Conservation (phyloP, 2,113 vertebrate genomes). For the Damaliscus lunatus region DNA sequence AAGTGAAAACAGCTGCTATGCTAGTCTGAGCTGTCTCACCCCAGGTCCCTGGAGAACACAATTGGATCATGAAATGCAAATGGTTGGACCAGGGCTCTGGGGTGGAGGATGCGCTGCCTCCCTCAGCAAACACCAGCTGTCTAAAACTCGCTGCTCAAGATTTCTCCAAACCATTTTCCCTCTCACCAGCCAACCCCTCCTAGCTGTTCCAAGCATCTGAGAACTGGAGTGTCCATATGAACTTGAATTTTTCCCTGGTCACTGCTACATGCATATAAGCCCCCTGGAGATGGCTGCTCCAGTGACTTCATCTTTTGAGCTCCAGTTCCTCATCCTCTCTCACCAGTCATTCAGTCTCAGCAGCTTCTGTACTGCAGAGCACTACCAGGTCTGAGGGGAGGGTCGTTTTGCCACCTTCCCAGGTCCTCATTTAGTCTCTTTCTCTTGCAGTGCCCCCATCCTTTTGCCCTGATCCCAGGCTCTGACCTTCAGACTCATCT, state of each 20-base stretch:
- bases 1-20: constrained; percentile 57
- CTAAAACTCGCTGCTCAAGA: neutral
- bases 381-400: neutral
- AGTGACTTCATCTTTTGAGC: neutral
- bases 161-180: neutral
- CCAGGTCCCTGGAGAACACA: neutral
- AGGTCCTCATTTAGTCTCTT: neutral
- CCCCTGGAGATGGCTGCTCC: neutral
- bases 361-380: neutral
- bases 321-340: neutral
- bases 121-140: neutral
- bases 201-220: neutral
- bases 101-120: neutral
- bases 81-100: neutral
- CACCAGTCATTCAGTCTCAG: neutral
- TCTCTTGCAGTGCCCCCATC: neutral
- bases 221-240: neutral
- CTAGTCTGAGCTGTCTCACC: neutral
- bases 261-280: neutral
- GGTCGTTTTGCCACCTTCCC: neutral
- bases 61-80: constrained; percentile 24
- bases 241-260: neutral
- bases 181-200: neutral
- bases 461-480: neutral
- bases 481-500: neutral